Conservation (phyloP, 2,888 invertebrate genomes). For the Monochamus alternatus region DNA sequence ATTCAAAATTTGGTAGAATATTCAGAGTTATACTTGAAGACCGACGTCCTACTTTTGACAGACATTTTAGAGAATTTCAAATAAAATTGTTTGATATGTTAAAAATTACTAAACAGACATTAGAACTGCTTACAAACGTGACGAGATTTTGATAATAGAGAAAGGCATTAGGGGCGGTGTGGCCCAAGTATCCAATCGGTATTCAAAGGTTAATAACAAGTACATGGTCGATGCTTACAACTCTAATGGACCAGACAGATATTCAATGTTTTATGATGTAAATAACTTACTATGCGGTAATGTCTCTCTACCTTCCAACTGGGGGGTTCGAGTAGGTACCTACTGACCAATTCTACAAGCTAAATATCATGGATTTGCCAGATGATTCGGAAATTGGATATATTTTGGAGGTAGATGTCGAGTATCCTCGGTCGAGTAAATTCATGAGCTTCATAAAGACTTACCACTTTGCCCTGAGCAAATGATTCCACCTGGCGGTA, state of each 20-base stretch:
- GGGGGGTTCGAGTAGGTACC: not conserved
- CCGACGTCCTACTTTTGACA: slow-evolving; percentile 40
- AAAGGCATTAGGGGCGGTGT: no score
- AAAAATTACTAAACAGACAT: no score
- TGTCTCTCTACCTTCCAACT: not conserved
- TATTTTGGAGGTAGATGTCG: slow-evolving; percentile 8
- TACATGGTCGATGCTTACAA: slow-evolving; percentile 15
- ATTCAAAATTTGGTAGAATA: slow-evolving; percentile 42
- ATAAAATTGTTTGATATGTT: slow-evolving; percentile 1
- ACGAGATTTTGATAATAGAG: no score
- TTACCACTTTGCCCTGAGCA: slow-evolving; percentile 5
- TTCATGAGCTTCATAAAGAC: slow-evolving; percentile 1
- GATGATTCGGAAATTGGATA: slow-evolving; percentile 3
- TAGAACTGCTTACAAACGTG: no score
- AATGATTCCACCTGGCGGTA: not conserved
- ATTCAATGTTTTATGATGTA: not conserved
- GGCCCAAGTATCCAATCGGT: not conserved
- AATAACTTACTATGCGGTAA: slow-evolving; percentile 11
- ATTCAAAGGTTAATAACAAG: slow-evolving; percentile 6
- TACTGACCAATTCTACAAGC: not conserved
- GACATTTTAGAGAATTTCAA: slow-evolving; percentile 7
- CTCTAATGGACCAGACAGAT: not conserved
- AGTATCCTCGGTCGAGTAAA: not conserved
- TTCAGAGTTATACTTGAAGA: slow-evolving; percentile 35
- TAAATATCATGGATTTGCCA: not conserved